Evolutionary conservation across 2,797 vertebrate species (phyloP), one percentile per base, ranked within the genome.

Genomic region (Gymnopithys bicolor): DNA sequence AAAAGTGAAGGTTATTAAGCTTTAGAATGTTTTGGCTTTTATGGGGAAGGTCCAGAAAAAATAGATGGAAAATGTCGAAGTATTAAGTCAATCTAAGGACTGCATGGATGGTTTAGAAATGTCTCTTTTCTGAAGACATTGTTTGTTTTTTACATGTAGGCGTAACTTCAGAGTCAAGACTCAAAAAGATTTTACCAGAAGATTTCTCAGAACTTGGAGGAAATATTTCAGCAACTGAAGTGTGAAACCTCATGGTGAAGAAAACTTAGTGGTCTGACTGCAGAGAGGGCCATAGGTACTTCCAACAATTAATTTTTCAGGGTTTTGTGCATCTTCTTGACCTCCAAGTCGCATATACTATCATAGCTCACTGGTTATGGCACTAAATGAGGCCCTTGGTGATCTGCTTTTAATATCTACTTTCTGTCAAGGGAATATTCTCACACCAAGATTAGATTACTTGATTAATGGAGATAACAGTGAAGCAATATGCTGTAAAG

Each of bases 341-440:
- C 6, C 5, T 64, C 5, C 25, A 37, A 45, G 16, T 78, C 27
- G 11, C n/a, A 75, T 30, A 49, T 30, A 23, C 1, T 4, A 12
- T 24, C 1, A 4, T 5, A 53, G 23, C 3, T 87, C 12, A 56
- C 37, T 1, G 1, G 2, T 2, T 21, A 43, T 24, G 33, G 10
- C 5, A 25, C 13, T 62, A 55, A 74, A 63, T 13, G 22, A 59
- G 14, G 5, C 2, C 16, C 5, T 66, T 11, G 5, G 4, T n/a
- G 15, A 67, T 62, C 30, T 59, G 22, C 25, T 83, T 91, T 66
- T 45, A 51, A 25, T 43, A 76, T 87, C 15, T 66, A 5, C 17
- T 13, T 58, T 80, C 55, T 76, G 9, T 70, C n/a, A 59, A 79
- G 69, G 19, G 17, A 52, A 51, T 70, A 35, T 17, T 74, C 28